Conservation (phyloP, 2,113 vertebrate genomes). For the Bubo scandiacus region DNA sequence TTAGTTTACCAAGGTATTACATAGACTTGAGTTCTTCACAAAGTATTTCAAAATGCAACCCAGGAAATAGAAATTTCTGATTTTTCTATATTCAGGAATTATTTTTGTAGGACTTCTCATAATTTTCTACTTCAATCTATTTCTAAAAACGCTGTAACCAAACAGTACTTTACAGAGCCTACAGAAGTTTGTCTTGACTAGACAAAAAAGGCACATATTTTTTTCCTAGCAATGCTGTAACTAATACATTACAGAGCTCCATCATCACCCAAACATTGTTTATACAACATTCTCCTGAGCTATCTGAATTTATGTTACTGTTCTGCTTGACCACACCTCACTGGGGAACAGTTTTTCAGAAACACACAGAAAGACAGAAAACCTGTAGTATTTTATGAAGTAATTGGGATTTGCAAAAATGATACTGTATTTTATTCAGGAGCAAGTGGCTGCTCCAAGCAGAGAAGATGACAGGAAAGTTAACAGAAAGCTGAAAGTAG, state of each 20-base stretch:
- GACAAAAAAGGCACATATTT: background rate
- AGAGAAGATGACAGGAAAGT: background rate
- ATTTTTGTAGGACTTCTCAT: background rate
- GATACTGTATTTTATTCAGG: background rate
- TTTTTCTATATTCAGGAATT: background rate
- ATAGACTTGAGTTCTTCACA: background rate
- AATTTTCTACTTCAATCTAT: background rate
- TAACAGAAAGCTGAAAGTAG: background rate
- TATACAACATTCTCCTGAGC: background rate
- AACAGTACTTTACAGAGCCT: background rate
- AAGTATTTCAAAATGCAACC: background rate
- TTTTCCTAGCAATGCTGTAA: background rate
- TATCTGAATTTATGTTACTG: background rate
- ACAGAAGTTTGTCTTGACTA: background rate
- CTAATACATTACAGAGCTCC: background rate
- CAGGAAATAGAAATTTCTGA: background rate
- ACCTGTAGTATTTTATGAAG: background rate
- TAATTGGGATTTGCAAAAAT: background rate
- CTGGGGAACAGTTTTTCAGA: background rate
- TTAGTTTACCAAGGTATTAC: background rate
- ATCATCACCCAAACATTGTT: background rate
- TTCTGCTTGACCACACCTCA: background rate
- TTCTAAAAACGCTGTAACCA: background rate
- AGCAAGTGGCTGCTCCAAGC: background rate
- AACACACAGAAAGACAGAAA: background rate